Base-by-base conservation (phyloP, 2,888 invertebrate genomes). In the Lasius platythorax region DNA sequence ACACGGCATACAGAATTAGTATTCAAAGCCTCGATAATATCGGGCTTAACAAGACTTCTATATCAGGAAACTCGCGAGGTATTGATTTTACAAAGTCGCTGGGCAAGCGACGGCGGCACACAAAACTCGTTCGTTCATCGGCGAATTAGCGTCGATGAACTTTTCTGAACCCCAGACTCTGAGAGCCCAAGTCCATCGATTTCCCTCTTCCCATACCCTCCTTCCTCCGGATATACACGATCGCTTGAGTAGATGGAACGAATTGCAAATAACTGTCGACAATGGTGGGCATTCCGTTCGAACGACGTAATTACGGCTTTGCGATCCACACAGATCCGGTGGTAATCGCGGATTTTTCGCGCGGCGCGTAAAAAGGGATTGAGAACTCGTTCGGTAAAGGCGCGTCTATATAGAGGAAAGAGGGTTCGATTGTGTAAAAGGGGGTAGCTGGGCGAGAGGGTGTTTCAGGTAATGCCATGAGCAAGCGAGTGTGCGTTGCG, bases 11-110 rank as follows among this genome's bases (percentile, higher is more conserved):
- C 64, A 43, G 23, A 83, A 85, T 87, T 86, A 87, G 89, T 87
- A 87, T 86, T 86, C 89, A 89, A 85, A 86, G 74, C 81, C 28
- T 28, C 82, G 89, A 88, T 91, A 88, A 87, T 89, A 89, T 88
- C 85, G 82, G 76, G 85, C 86, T 85, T 91, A 90, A 91, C 88
- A 88, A 90, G 87, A 87, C 82, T 92, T 89, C 84, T 84, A 84
- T 85, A 88, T 86, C 84, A 85, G 85, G 87, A 88, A 91, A 89
- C 88, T 87, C 72, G 75, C 85, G 23, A 64, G 82, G 88, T 92
- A 93, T 93, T 92, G 92, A 93, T 93, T 91, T 91, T 89, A 87
- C 87, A 85, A 89, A 91, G 88, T 90, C 90, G 88, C 87, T 88
- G 30, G 82, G 89, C 86, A 84, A 84, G 82, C 85, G 50, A n/a